Evolutionary conservation across 2,113 vertebrate genomes (phyloP).

Genomic region (Danionella cerebrum): DNA sequence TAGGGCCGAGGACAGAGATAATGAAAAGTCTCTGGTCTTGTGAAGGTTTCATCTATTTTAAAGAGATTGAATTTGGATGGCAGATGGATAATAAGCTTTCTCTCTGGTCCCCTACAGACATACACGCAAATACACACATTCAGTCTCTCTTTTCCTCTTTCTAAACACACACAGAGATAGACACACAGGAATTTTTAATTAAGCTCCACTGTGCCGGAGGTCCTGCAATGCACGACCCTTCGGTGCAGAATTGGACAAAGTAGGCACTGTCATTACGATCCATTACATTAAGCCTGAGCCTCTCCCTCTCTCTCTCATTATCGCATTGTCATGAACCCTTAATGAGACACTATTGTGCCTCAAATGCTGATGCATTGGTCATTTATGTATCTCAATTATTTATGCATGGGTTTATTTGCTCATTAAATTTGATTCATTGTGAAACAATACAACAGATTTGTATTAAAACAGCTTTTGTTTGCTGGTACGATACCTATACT

Average conservation of each 20-base stretch:
- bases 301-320: background rate
- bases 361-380: slow-evolving; percentile 8
- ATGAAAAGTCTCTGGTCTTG: slow-evolving; percentile 34
- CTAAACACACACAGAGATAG: background rate
- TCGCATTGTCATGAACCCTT: slow-evolving; percentile 4
- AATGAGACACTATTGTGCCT: slow-evolving; percentile 36
- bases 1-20: slow-evolving; percentile 4
- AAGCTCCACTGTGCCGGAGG: slow-evolving; percentile 15
- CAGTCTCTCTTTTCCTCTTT: background rate
- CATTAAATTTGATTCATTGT: slow-evolving; percentile 40
- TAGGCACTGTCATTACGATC: slow-evolving; percentile 38
- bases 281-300: slow-evolving; percentile 27
- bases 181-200: slow-evolving; percentile 31
- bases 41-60: slow-evolving; percentile 54
- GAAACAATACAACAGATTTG: slow-evolving; percentile 37
- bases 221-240: slow-evolving; percentile 13
- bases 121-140: slow-evolving; percentile 2
- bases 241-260: slow-evolving; percentile 11
- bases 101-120: slow-evolving; percentile 30
- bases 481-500: no score
- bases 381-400: slow-evolving; percentile 45
- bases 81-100: slow-evolving; percentile 52
- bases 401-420: slow-evolving; percentile 41
- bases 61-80: slow-evolving; percentile 44
- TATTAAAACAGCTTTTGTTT: slow-evolving; percentile 30